A percentile compares a stretch with the other conserved stretches of the same genome.
phyloP scores from a whole-genome alignment of 2,113 vertebrate genomes.

The Lepus americanus region DNA sequence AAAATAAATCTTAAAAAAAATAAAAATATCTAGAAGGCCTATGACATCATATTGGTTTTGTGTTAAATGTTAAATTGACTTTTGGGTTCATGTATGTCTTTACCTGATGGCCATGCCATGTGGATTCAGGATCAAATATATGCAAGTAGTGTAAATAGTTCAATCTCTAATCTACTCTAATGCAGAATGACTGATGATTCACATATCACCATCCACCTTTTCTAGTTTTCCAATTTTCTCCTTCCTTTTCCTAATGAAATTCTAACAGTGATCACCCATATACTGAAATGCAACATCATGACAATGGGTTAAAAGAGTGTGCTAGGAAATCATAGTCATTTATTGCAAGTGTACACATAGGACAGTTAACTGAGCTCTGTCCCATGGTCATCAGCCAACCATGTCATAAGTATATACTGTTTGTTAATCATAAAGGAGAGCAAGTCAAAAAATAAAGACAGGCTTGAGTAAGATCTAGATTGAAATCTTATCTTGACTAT shows the following conservation, averaged over 20 bases:
- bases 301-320: not conserved
- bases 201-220: not conserved
- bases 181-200: not conserved
- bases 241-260: not conserved
- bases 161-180: constrained; percentile 1
- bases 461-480: not conserved
- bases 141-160: not conserved
- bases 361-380: constrained; percentile 38
- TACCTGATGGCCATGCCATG: constrained; percentile 15
- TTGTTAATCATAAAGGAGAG: not conserved
- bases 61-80: constrained; percentile 56
- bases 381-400: not conserved
- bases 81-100: not conserved
- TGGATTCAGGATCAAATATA: not conserved
- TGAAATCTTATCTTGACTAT: not conserved
- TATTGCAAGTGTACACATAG: constrained; percentile 2
- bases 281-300: not conserved
- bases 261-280: not conserved
- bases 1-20: too few species aligned
- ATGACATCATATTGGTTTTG: not conserved
- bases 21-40: not conserved
- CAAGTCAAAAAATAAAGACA: too few species aligned
- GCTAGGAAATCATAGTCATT: not conserved
- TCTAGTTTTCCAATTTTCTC: constrained; percentile 27
- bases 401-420: constrained; percentile 31